Evolutionary conservation across 2,888 invertebrate genomes (phyloP).

Genomic region (Ecliptopera silaceata): DNA sequence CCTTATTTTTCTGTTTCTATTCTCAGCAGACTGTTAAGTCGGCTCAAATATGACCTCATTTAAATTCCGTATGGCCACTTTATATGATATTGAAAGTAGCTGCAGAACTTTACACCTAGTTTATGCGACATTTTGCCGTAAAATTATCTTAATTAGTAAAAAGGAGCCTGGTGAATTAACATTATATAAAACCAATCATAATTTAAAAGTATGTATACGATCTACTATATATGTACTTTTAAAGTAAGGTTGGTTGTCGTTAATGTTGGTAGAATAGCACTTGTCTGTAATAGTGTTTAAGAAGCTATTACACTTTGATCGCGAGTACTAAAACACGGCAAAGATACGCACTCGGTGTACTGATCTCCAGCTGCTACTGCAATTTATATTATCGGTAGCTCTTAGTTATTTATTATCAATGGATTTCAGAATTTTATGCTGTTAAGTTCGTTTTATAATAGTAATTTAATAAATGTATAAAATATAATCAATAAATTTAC

Average conservation of each 20-base stretch:
- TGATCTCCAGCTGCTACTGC: conserved; percentile 6
- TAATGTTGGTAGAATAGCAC: not conserved
- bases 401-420: conserved; percentile 20
- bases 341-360: conserved; percentile 6
- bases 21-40: conserved; percentile 23
- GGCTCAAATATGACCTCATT: conserved; percentile 10
- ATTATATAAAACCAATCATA: conserved; percentile 6
- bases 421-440: conserved; percentile 5
- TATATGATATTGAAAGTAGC: conserved; percentile 16
- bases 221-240: too few relatives aligned
- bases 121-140: conserved; percentile 4
- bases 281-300: conserved; percentile 18
- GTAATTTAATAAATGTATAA: not conserved
- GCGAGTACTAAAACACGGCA: conserved; percentile 5
- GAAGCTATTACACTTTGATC: conserved; percentile 10
- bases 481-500: not conserved
- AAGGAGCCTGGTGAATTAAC: not conserved
- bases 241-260: too few relatives aligned
- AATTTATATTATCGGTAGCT: conserved; percentile 12
- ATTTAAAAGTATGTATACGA: too few relatives aligned
- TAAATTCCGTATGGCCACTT: conserved; percentile 12
- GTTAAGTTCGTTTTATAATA: not conserved
- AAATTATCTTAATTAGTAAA: conserved; percentile 15
- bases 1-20: conserved; percentile 22
- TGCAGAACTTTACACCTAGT: conserved; percentile 2